Conservation (phyloP, 2,113 vertebrate genomes). For the Cnemophilus loriae region DNA sequence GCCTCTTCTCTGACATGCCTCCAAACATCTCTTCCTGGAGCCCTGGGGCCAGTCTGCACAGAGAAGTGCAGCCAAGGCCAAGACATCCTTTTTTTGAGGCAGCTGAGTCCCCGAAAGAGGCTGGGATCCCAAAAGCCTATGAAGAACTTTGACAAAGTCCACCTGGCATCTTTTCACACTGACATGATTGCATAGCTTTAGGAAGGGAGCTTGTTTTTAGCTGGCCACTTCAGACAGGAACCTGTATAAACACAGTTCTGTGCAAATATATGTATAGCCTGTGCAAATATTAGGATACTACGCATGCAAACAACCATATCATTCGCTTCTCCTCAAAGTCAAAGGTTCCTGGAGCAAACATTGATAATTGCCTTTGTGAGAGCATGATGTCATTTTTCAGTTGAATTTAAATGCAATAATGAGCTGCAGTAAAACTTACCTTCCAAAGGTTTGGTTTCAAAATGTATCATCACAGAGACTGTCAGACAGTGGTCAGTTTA, state of each 20-base stretch:
- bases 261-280: background rate
- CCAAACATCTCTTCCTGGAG: background rate
- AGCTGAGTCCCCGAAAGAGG: background rate
- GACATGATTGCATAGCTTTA: background rate
- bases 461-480: background rate
- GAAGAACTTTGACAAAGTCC: background rate
- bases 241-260: background rate
- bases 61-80: background rate
- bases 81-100: background rate
- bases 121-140: background rate
- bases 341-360: background rate
- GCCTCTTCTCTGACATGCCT: background rate
- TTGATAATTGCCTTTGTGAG: background rate
- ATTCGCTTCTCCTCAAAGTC: background rate
- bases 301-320: background rate
- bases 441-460: background rate
- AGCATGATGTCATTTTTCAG: background rate
- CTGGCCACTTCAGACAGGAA: background rate
- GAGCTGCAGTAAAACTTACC: background rate
- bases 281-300: background rate
- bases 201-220: background rate
- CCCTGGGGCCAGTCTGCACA: background rate
- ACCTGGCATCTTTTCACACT: rapidly evolving
- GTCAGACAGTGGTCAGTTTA: background rate
- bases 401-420: background rate